Evolutionary conservation across 2,797 vertebrate genomes (phyloP).

Genomic region (Ispidina picta): DNA sequence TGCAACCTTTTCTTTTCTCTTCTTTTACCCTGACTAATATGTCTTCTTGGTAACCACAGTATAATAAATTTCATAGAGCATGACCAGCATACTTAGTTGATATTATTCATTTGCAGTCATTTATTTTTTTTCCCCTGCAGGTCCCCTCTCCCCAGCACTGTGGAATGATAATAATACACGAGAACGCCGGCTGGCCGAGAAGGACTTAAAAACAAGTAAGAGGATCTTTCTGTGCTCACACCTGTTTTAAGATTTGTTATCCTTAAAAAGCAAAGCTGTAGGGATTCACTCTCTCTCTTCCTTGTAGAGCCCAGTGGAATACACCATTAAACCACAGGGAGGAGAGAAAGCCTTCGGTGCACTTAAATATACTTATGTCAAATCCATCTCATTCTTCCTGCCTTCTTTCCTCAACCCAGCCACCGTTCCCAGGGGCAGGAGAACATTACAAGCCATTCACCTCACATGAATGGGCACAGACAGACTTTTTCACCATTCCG

Average conservation of each 20-base stretch:
- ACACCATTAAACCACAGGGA: slow-evolving; percentile 93
- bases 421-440: slow-evolving; percentile 87
- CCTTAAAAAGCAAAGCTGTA: slow-evolving; percentile 87
- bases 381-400: slow-evolving; percentile 97
- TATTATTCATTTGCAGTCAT: slow-evolving; percentile 75
- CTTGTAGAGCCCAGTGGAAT: slow-evolving; percentile 88
- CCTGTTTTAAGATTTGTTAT: slow-evolving; percentile 94
- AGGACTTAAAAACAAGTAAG: slow-evolving; percentile 66
- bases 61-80: slow-evolving; percentile 77
- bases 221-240: slow-evolving; percentile 81
- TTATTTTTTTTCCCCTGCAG: slow-evolving; percentile 49
- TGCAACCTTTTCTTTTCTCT: slow-evolving; percentile 66
- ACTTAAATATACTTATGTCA: slow-evolving; percentile 96
- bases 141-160: neutral
- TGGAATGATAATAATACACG: slow-evolving; percentile 73
- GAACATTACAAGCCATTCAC: slow-evolving; percentile 94
- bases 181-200: slow-evolving; percentile 42
- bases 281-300: slow-evolving; percentile 92
- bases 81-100: slow-evolving; percentile 73
- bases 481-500: slow-evolving; percentile 98
- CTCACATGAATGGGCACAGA: slow-evolving; percentile 96
- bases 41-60: slow-evolving; percentile 71
- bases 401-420: slow-evolving; percentile 87
- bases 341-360: slow-evolving; percentile 87
- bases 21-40: slow-evolving; percentile 64